Base-by-base conservation (phyloP, 2,113 vertebrate species). In the Smithornis capensis region DNA sequence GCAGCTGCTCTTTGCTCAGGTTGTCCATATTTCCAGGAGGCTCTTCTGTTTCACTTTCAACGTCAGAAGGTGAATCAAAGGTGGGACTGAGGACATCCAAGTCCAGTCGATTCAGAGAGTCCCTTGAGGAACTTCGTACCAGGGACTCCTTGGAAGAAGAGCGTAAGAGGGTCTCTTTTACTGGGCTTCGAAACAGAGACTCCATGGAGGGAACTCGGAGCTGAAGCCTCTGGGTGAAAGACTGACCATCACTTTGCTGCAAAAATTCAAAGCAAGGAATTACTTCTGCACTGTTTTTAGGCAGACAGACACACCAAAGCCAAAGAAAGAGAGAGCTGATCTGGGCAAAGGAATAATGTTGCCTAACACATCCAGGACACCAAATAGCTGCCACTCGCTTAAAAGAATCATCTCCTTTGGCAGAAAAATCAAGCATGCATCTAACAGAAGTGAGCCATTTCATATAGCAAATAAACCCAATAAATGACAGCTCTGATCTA, bases 31-130 rank as follows among this genome's bases (percentile, higher is more conserved):
- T 98, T 55, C 98, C 98, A 1, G 81, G 59, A 1, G 96, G 89
- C 50, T 99, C 99, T 94, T 99, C 99, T 0, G 98, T 97, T 95
- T 99, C 99, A 4, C 99, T 99, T 97, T 99, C 99, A 45, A 99
- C 98, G 75, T 99, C 99, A 2, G 99, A 99, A 4, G 99, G 97
- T 7, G 99, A 98, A 68, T 99, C 99, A 31, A 98, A 99, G 10
- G 97, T 49, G 7, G 98, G 95, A 12, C 75, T 28, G 5, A 97
- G 23, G 24, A 97, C 87, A 7, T 98, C 98, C 53, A 98, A 97
- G 29, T 98, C 99, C 45, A 98, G 88, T 24, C 95, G 97, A 71
- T 98, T 99, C 91, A 99, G 97, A 1, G 99, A 99, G 12, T 99
- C 99, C 17, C 98, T 98, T 7, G 99, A 99, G 37, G 98, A 95